Percentiles rank a stretch among this genome's conserved stretches.
Evolutionary conservation across 2,797 vertebrate species (phyloP).

Genomic region (Tolypeutes matacus): DNA sequence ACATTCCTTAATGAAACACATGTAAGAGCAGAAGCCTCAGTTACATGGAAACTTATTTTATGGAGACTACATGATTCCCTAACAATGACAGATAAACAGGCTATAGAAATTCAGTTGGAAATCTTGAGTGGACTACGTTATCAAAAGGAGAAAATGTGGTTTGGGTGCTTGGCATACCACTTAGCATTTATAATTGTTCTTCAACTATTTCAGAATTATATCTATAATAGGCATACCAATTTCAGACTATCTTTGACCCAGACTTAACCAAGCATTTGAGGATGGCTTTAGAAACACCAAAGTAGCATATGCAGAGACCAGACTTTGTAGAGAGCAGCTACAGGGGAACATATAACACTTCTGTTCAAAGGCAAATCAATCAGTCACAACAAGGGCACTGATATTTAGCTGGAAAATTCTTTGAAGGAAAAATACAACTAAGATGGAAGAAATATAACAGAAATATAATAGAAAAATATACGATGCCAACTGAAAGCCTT

Average conservation of each 20-base stretch:
- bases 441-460: conserved; percentile 38
- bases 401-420: conserved; percentile 19
- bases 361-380: conserved; percentile 19
- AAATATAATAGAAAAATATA: conserved; percentile 19
- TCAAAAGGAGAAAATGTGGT: not conserved
- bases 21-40: not conserved
- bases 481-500: not conserved
- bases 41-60: not conserved
- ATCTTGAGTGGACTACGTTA: not conserved
- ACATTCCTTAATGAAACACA: not conserved
- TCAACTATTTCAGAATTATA: conserved; percentile 16
- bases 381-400: conserved; percentile 44
- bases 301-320: not conserved
- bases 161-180: not conserved
- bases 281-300: not conserved
- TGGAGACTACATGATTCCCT: not conserved
- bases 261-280: not conserved
- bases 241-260: not conserved
- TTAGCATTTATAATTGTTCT: conserved; percentile 14
- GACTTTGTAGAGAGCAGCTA: not conserved
- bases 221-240: not conserved
- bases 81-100: not conserved
- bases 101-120: not conserved
- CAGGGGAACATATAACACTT: not conserved
- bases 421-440: conserved; percentile 38